Conservation (phyloP, 2,797 vertebrate species). For the Siniperca obscura region DNA sequence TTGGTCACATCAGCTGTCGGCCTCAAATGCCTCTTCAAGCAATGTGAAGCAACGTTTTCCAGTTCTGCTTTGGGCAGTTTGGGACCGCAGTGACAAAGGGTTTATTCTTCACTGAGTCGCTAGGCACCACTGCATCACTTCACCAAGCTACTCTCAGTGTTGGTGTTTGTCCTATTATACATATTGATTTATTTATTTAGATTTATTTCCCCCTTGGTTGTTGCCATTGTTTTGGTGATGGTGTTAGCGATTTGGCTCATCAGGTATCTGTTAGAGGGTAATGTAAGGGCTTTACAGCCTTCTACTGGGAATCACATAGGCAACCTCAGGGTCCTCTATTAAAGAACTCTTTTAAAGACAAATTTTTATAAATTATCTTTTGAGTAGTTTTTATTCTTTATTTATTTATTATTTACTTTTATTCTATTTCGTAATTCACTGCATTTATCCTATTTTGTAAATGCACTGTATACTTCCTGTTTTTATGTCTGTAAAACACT, state of each 20-base stretch:
- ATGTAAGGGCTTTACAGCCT: neutral
- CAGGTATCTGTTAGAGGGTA: neutral
- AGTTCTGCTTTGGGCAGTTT: slow-evolving; percentile 4
- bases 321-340: neutral
- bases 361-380: neutral
- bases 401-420: neutral
- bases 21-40: slow-evolving; percentile 1
- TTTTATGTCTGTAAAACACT: neutral
- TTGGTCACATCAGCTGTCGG: neutral
- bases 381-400: neutral
- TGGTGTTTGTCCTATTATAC: neutral
- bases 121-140: neutral
- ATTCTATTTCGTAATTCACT: neutral
- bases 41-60: neutral
- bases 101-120: slow-evolving; percentile 17
- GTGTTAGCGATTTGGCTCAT: neutral
- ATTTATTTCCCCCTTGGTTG: neutral
- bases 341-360: too few species aligned
- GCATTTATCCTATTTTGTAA: neutral
- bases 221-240: neutral
- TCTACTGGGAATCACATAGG: neutral
- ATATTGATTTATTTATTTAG: neutral
- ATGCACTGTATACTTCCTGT: neutral
- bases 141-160: neutral
- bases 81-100: neutral